These are phyloP conservation scores for Machaerirhynchus nigripectus DNA, from an alignment of 2,113 vertebrate genomes.

Conservation along the genomic window DNA sequence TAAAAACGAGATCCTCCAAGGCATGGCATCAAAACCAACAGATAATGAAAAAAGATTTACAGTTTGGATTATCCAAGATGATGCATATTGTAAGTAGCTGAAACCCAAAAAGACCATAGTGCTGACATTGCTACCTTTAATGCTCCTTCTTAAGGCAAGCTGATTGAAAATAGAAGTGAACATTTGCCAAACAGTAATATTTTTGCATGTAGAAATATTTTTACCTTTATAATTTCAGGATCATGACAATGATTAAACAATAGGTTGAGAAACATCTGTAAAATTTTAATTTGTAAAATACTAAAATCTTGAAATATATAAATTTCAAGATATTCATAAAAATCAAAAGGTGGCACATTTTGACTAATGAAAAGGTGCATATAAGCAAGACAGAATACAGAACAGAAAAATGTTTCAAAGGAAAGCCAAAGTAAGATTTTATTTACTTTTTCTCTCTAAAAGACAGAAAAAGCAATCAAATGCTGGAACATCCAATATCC, in stretches of 20 bases:
- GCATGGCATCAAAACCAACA: neutral
- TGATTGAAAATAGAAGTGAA: neutral
- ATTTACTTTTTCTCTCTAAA: slow-evolving; percentile 52
- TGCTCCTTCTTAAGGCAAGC: neutral
- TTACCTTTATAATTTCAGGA: neutral
- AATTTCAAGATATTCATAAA: neutral
- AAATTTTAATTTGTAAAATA: neutral
- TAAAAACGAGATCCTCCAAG: neutral
- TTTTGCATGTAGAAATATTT: neutral
- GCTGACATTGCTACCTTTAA: neutral
- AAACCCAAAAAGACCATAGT: neutral
- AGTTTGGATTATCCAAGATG: neutral
- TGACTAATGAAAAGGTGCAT: neutral
- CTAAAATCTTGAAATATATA: neutral
- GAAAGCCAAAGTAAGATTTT: slow-evolving; percentile 40
- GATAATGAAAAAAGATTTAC: neutral
- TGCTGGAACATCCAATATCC: neutral
- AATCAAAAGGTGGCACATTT: neutral
- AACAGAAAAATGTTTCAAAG: slow-evolving; percentile 48
- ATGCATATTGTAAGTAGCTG: neutral
- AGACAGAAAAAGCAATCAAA: slow-evolving; percentile 10
- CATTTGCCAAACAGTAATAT: neutral
- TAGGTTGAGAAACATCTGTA: neutral
- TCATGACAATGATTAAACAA: neutral
- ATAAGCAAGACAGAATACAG: slow-evolving; percentile 40